Evolutionary conservation across 1,140 invertebrate genomes (phyloP).

Genomic region (Ceratina japonica): DNA sequence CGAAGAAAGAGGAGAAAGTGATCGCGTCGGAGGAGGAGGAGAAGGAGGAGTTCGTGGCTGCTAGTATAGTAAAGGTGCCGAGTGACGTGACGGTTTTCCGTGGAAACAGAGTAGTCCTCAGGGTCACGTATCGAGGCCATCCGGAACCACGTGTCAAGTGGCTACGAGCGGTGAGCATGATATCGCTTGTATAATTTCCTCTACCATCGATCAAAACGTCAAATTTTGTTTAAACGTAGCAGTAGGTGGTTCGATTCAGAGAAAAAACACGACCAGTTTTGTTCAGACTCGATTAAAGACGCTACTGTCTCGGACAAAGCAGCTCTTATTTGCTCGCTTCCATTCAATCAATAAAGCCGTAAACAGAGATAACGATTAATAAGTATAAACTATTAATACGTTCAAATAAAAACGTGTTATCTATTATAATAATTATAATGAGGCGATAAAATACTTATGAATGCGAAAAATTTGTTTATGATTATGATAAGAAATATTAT

Average conservation of each 20-base stretch:
- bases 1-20: no score
- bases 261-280: not conserved
- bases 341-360: not conserved
- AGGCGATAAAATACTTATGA: no score
- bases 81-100: constrained; percentile 83
- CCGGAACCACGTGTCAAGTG: constrained; percentile 85
- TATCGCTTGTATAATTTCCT: not conserved
- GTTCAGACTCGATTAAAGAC: not conserved
- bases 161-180: constrained; percentile 84
- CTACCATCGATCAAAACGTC: not conserved
- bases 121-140: constrained; percentile 82
- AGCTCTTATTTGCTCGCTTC: not conserved
- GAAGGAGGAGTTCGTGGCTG: constrained; percentile 57
- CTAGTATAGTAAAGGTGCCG: constrained; percentile 82
- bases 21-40: constrained; percentile 1
- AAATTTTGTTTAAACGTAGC: constrained; percentile 1
- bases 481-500: no score
- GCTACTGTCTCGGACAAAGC: constrained; percentile 1
- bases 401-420: no score
- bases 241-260: not conserved
- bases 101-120: constrained; percentile 83
- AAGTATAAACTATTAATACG: no score
- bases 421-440: no score
- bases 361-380: not conserved
- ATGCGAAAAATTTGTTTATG: no score